Evolutionary conservation across 2,888 invertebrate species (phyloP).

Genomic region (Heterodera filipjevi): DNA sequence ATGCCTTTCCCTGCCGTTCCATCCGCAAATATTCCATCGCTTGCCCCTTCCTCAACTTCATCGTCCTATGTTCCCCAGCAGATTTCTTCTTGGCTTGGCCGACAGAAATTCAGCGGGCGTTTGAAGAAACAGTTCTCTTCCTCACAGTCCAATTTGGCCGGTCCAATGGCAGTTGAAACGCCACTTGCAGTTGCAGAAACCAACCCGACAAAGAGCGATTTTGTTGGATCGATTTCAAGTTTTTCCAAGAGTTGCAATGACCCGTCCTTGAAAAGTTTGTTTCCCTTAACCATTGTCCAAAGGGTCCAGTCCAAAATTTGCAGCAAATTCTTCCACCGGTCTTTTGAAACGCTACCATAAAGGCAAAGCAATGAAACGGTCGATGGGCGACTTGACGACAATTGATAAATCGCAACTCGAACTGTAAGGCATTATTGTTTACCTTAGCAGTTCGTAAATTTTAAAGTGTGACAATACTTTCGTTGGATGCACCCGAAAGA

Average conservation of each 20-base stretch:
- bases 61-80: conserved; percentile 42
- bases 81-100: conserved; percentile 46
- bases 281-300: conserved; percentile 85
- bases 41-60: conserved; percentile 11
- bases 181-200: background rate
- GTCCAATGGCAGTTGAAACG: background rate
- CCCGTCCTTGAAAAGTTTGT: conserved; percentile 84
- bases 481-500: background rate
- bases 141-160: conserved; percentile 44
- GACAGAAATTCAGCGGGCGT: conserved; percentile 48
- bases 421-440: background rate
- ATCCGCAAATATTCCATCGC: background rate
- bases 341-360: conserved; percentile 15
- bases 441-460: background rate
- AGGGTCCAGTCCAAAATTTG: conserved; percentile 78
- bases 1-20: background rate
- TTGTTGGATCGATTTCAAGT: conserved; percentile 15
- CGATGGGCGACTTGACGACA: conserved; percentile 21
- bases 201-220: background rate
- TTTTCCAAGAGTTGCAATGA: conserved; percentile 41
- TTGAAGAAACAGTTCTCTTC: conserved; percentile 42
- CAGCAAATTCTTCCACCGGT: background rate
- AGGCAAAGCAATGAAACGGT: conserved; percentile 18
- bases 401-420: conserved; percentile 13
- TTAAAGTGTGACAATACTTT: background rate